A percentile compares a stretch with the other conserved stretches of the same genome.
phyloP scores from a whole-genome alignment of 2,888 invertebrate genomes.

The Acronicta alni region DNA sequence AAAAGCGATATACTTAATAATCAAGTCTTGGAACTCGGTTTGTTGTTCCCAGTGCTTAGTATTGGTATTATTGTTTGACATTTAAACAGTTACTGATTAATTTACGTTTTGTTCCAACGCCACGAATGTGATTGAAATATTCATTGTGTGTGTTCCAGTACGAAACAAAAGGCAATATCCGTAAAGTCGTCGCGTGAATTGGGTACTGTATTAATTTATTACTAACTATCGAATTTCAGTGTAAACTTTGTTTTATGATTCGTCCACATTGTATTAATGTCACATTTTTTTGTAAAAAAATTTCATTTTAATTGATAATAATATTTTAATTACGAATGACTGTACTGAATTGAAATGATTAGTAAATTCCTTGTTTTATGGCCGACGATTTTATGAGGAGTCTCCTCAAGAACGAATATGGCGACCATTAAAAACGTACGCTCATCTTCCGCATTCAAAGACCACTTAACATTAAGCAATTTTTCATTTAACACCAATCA shows the following conservation, averaged over 20 bases:
- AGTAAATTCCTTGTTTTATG: slow-evolving; percentile 34
- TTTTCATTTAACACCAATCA: slow-evolving; percentile 23
- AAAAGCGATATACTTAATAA: slow-evolving; percentile 36
- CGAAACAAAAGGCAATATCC: slow-evolving; percentile 49
- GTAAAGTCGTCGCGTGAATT: slow-evolving; percentile 39
- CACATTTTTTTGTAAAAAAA: too few species aligned
- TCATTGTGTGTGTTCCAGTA: slow-evolving; percentile 45
- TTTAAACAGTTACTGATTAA: slow-evolving; percentile 62
- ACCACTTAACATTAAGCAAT: slow-evolving; percentile 24
- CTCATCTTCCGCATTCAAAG: slow-evolving; percentile 21
- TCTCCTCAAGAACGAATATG: neutral
- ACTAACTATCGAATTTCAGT: slow-evolving; percentile 23
- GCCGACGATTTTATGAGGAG: neutral
- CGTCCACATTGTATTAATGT: too few species aligned
- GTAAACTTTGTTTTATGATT: slow-evolving; percentile 2
- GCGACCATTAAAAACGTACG: slow-evolving; percentile 11
- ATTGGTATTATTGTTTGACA: slow-evolving; percentile 51
- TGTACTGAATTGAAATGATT: slow-evolving; percentile 9
- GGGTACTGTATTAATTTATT: slow-evolving; percentile 36
- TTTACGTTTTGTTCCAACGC: slow-evolving; percentile 55
- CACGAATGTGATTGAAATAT: slow-evolving; percentile 46
- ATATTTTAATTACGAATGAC: neutral
- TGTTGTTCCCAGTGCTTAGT: neutral
- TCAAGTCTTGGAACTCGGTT: slow-evolving; percentile 21
- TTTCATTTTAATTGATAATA: too few species aligned